Percentiles rank a stretch among this genome's conserved stretches.
Evolutionary conservation across 2,888 invertebrate species (phyloP).

Genomic region (Cosmia pyralina): DNA sequence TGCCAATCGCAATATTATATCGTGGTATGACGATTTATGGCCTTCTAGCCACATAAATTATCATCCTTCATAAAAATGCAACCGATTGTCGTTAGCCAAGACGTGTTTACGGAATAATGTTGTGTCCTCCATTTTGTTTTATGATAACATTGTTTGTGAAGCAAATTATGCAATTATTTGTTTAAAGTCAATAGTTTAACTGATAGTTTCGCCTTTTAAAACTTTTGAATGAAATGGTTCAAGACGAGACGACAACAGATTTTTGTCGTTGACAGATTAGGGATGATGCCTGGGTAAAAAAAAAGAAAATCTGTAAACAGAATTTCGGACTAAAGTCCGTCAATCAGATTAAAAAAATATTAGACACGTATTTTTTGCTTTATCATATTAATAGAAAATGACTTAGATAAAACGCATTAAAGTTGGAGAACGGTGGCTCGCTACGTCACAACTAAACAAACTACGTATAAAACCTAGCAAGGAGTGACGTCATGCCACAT

Average conservation of each 20-base stretch:
- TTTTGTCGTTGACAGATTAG: background rate
- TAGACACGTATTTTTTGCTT: no score
- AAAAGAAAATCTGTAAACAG: no score
- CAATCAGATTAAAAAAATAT: no score
- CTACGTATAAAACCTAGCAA: no score
- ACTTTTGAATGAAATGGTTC: background rate
- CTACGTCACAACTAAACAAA: no score
- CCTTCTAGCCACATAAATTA: constrained; percentile 57
- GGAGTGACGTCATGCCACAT: no score
- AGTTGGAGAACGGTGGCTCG: no score
- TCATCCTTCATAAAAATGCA: constrained; percentile 55
- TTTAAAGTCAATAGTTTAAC: constrained; percentile 1
- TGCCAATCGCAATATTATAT: constrained; percentile 32
- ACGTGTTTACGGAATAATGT: constrained; percentile 38
- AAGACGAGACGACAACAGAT: background rate
- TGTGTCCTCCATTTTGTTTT: constrained; percentile 54
- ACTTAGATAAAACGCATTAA: no score
- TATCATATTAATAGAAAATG: no score
- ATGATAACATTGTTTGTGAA: constrained; percentile 67
- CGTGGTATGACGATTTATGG: constrained; percentile 49
- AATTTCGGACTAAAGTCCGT: no score
- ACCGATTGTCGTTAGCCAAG: constrained; percentile 42
- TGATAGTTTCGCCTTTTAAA: constrained; percentile 6
- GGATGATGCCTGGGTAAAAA: no score
- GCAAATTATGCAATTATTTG: constrained; percentile 31